A percentile compares a stretch with the other conserved stretches of the same genome.
These are phyloP conservation scores for Formica aserva DNA, from an alignment of 2,888 invertebrate species.

Conservation along the genomic window DNA sequence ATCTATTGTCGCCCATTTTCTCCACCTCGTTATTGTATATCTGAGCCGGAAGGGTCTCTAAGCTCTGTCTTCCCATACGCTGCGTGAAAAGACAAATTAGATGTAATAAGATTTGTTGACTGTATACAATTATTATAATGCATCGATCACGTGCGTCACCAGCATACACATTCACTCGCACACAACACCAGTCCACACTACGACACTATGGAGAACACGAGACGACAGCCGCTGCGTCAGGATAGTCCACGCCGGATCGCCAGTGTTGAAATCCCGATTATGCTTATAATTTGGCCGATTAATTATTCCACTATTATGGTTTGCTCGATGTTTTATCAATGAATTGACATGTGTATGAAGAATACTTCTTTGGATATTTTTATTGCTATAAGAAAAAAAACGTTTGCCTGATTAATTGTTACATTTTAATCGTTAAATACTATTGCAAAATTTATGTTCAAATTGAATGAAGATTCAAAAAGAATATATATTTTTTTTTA, in stretches of 20 bases:
- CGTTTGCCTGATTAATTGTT: not conserved
- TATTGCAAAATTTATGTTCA: not conserved
- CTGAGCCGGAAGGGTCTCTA: constrained; percentile 83
- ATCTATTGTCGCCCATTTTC: constrained; percentile 13
- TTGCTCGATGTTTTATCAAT: too few species aligned
- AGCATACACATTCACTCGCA: constrained; percentile 49
- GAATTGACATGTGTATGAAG: too few species aligned
- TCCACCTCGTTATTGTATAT: constrained; percentile 77
- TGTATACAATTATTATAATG: constrained; percentile 82
- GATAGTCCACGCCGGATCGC: constrained; percentile 71
- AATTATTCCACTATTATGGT: too few species aligned
- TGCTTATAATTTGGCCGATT: not conserved
- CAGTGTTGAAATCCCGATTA: constrained; percentile 58
- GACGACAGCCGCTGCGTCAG: constrained; percentile 69
- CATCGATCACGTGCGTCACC: constrained; percentile 71
- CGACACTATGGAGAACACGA: constrained; percentile 49
- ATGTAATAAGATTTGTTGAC: constrained; percentile 85
- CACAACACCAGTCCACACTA: constrained; percentile 34
- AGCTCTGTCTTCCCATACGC: constrained; percentile 86
- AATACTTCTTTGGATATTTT: not conserved
- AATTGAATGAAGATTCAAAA: not conserved
- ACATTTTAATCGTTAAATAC: not conserved
- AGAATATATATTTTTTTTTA: not conserved
- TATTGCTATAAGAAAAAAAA: not conserved
- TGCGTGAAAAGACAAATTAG: constrained; percentile 85